These are phyloP conservation scores for Cheiracanthium punctorium DNA, from an alignment of 2,888 invertebrate species.

Conservation along the genomic window DNA sequence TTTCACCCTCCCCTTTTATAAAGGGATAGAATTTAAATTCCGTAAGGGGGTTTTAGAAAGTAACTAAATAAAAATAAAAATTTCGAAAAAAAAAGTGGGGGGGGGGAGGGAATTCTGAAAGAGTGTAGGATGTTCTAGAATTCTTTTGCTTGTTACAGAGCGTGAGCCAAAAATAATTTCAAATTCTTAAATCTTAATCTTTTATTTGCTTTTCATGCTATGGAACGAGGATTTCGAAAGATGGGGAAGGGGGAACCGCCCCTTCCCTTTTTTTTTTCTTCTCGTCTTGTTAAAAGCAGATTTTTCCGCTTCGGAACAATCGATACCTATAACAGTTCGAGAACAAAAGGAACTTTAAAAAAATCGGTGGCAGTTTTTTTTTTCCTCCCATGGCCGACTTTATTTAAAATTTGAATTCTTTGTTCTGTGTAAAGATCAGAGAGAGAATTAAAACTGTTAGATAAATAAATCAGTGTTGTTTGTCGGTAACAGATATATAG, in stretches of 20 bases:
- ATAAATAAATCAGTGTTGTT: too few relatives aligned
- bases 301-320: constrained; percentile 36
- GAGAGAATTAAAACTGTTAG: too few relatives aligned
- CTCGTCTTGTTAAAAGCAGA: constrained; percentile 60
- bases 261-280: neutral
- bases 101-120: too few relatives aligned
- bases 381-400: neutral
- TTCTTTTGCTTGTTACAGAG: constrained; percentile 51
- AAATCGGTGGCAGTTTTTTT: neutral
- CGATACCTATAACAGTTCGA: constrained; percentile 11
- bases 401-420: neutral
- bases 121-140: neutral
- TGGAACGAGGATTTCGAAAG: constrained; percentile 19
- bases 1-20: constrained; percentile 20
- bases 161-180: constrained; percentile 61
- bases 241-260: neutral
- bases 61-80: constrained; percentile 36
- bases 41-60: constrained; percentile 9
- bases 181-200: constrained; percentile 64
- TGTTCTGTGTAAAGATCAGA: too few relatives aligned
- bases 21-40: constrained; percentile 38
- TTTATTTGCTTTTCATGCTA: constrained; percentile 58
- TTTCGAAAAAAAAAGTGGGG: neutral
- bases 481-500: too few relatives aligned
- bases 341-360: neutral